These are phyloP conservation scores for Pelosia muscerda DNA, from an alignment of 2,888 invertebrate genomes.

Conservation along the genomic window DNA sequence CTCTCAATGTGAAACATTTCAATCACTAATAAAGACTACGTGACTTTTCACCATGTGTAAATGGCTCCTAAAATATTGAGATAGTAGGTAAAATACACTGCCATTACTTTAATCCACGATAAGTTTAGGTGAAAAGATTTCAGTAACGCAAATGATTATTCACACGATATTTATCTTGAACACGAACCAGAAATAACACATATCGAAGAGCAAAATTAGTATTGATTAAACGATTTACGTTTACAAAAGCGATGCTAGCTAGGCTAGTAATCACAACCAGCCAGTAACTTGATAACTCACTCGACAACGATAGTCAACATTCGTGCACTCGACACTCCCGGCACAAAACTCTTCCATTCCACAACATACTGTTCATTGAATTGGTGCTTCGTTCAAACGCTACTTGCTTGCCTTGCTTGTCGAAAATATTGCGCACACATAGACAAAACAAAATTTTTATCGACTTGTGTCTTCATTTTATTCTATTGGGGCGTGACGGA, in stretches of 20 bases:
- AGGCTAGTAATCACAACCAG: conserved; percentile 45
- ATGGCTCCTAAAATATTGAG: conserved; percentile 76
- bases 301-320: conserved; percentile 16
- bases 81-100: conserved; percentile 45
- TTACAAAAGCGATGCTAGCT: conserved; percentile 35
- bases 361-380: conserved; percentile 25
- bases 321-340: conserved; percentile 7
- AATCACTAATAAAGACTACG: conserved; percentile 71
- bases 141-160: conserved; percentile 18
- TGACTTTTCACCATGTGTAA: conserved; percentile 85
- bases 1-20: conserved; percentile 50
- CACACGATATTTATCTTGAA: conserved; percentile 31
- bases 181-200: conserved; percentile 28
- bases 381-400: conserved; percentile 51
- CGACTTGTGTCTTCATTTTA: conserved; percentile 22
- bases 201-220: conserved; percentile 36
- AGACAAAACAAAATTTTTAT: conserved; percentile 20
- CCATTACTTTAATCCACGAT: conserved; percentile 34
- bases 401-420: conserved; percentile 33
- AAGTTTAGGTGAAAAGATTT: conserved; percentile 14
- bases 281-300: conserved; percentile 53
- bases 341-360: conserved; percentile 8
- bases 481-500: conserved; percentile 27
- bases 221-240: conserved; percentile 51
- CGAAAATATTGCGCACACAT: conserved; percentile 44